Conservation (phyloP, 2,797 vertebrate genomes). For the Crax fasciolata region DNA sequence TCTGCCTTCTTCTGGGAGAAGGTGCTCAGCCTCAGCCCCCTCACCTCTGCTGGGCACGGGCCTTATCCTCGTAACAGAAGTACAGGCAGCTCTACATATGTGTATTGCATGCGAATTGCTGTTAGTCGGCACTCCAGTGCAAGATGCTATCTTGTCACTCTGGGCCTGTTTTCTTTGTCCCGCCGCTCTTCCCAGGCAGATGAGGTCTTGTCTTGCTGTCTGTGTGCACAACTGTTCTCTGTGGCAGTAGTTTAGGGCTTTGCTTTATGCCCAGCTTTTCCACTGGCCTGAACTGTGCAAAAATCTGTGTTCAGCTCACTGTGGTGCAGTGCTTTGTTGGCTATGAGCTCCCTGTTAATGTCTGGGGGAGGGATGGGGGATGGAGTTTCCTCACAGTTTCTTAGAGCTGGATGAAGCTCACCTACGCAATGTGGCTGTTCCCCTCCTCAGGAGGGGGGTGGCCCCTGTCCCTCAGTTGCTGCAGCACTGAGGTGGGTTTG, state of each 20-base stretch:
- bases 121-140: too few species aligned
- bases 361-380: background rate
- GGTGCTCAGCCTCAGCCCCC: background rate
- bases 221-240: background rate
- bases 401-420: background rate
- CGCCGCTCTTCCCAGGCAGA: background rate
- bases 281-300: background rate
- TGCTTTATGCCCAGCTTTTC: background rate
- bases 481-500: background rate
- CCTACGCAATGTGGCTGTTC: background rate
- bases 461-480: background rate
- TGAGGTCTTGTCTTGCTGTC: background rate
- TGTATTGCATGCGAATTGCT: background rate
- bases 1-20: background rate
- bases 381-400: background rate
- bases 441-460: background rate
- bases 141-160: background rate
- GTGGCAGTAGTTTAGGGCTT: background rate
- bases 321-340: background rate
- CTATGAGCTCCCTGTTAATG: background rate
- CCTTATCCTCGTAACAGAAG: background rate
- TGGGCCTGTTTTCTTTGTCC: background rate
- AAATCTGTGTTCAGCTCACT: background rate
- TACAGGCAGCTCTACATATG: too few species aligned
- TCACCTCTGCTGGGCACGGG: background rate